phyloP scores from a whole-genome alignment of 2,888 invertebrate genomes.

The Anthophora plumipes region DNA sequence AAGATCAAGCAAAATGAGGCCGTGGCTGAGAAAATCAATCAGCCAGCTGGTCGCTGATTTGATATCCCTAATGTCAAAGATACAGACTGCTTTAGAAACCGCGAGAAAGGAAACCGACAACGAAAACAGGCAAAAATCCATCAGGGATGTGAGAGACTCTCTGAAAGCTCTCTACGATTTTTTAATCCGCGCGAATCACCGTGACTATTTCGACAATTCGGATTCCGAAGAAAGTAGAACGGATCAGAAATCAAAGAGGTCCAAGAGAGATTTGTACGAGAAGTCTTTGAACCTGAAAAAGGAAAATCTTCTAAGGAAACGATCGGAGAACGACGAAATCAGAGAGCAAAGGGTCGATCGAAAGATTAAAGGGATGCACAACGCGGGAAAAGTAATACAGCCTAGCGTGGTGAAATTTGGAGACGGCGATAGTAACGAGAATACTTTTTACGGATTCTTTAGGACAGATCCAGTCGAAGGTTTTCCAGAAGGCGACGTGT shows the following conservation, averaged over 20 bases:
- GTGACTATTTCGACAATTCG: slow-evolving; percentile 21
- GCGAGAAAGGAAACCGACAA: background rate
- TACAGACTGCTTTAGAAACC: slow-evolving; percentile 18
- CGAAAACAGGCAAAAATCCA: background rate
- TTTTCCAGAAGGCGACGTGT: slow-evolving; percentile 74
- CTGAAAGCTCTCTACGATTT: slow-evolving; percentile 62
- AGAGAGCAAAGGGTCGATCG: slow-evolving; percentile 62
- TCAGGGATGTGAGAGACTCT: background rate
- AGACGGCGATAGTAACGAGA: slow-evolving; percentile 65
- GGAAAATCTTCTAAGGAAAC: background rate
- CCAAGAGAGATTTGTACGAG: slow-evolving; percentile 36
- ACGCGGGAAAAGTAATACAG: slow-evolving; percentile 20
- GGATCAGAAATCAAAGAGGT: slow-evolving; percentile 28
- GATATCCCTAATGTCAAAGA: slow-evolving; percentile 43
- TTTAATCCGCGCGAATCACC: slow-evolving; percentile 55
- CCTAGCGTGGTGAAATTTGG: slow-evolving; percentile 12
- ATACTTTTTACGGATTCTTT: slow-evolving; percentile 74
- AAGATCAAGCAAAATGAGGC: background rate
- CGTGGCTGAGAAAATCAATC: background rate
- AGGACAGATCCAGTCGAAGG: slow-evolving; percentile 57
- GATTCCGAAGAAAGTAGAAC: background rate
- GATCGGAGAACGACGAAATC: slow-evolving; percentile 55
- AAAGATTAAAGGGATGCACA: slow-evolving; percentile 45
- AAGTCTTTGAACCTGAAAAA: background rate
- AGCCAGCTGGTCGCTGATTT: background rate